Conservation (phyloP, 1,140 invertebrate species). For the Aphelenchoides besseyi region DNA sequence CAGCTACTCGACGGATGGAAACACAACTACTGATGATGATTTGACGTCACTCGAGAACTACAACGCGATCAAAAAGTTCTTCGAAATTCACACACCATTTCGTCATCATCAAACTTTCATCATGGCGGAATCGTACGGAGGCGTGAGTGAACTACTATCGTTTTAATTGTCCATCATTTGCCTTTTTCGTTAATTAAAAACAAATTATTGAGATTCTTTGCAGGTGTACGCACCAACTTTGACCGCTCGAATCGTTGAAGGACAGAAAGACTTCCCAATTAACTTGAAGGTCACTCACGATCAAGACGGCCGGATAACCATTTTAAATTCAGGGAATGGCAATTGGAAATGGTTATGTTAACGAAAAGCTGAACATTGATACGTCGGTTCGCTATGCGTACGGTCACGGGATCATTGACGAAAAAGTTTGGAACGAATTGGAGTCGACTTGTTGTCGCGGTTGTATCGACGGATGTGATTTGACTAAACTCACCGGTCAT, state of each 20-base stretch:
- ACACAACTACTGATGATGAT: constrained; percentile 67
- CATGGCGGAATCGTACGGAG: constrained; percentile 66
- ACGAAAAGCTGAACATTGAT: constrained; percentile 62
- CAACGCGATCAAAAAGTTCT: constrained; percentile 66
- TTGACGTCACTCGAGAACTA: constrained; percentile 65
- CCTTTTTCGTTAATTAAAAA: neutral
- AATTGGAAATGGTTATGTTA: constrained; percentile 61
- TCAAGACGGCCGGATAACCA: neutral
- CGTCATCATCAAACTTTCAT: constrained; percentile 64
- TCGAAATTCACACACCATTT: constrained; percentile 67
- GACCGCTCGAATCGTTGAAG: constrained; percentile 65
- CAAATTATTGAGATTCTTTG: too few species aligned
- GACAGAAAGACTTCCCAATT: constrained; percentile 59
- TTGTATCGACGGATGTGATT: constrained; percentile 55
- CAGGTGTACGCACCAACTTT: constrained; percentile 67
- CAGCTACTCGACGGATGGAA: constrained; percentile 66
- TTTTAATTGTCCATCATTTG: neutral
- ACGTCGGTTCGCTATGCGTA: constrained; percentile 61
- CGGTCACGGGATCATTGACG: constrained; percentile 61
- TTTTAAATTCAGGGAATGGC: constrained; percentile 55
- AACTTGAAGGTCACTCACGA: constrained; percentile 47
- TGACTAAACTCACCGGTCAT: constrained; percentile 54
- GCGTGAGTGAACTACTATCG: constrained; percentile 15
- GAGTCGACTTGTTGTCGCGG: constrained; percentile 56
- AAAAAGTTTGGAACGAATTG: constrained; percentile 58